A percentile compares a stretch with the other conserved stretches of the same genome.
Evolutionary conservation across 2,113 vertebrate species (phyloP).

Genomic region (Centropus unirufus): DNA sequence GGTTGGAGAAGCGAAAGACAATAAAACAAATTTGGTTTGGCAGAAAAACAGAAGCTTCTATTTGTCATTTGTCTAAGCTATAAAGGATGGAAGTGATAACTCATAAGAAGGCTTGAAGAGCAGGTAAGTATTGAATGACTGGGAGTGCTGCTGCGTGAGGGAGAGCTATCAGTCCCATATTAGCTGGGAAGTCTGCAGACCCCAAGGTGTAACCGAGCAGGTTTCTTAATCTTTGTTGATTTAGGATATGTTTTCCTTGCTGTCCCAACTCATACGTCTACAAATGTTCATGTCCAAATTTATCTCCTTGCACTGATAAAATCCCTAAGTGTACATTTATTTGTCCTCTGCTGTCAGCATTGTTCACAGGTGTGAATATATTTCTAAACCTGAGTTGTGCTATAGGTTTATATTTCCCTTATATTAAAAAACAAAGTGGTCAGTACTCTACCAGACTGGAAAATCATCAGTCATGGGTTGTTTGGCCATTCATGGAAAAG

Average conservation of each 20-base stretch:
- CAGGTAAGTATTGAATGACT: background rate
- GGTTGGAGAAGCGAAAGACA: background rate
- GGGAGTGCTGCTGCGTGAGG: background rate
- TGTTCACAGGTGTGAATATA: background rate
- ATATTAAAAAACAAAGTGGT: background rate
- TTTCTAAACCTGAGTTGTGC: background rate
- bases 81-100: background rate
- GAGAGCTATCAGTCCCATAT: background rate
- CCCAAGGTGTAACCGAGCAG: background rate
- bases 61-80: constrained; percentile 20
- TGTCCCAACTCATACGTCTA: background rate
- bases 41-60: background rate
- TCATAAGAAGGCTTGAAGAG: background rate
- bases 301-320: background rate
- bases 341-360: background rate
- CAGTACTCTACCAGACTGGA: background rate
- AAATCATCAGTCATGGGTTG: background rate
- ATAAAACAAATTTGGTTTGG: background rate
- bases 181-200: background rate
- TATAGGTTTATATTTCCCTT: background rate
- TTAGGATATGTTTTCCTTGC: background rate
- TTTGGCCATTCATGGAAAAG: background rate
- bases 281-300: background rate
- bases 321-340: background rate
- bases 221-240: background rate